Evolutionary conservation across 2,113 vertebrate species (phyloP).

Genomic region (Dasyurus viverrinus): DNA sequence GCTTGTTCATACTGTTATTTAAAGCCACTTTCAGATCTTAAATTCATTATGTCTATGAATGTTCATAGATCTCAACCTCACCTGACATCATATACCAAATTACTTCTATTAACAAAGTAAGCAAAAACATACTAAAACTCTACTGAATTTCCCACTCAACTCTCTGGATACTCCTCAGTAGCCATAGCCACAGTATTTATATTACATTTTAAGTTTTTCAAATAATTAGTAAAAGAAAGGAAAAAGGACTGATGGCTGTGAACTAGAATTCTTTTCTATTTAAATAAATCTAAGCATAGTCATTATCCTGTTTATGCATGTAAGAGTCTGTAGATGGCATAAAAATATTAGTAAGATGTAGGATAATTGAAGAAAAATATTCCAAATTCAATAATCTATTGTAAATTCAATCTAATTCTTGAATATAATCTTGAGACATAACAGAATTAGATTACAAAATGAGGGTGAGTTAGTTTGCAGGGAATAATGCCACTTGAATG

Average conservation of each 20-base stretch:
- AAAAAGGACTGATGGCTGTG: not conserved
- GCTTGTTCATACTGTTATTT: not conserved
- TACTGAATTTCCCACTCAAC: too few species aligned
- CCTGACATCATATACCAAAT: too few species aligned
- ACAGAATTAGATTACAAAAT: constrained; percentile 59
- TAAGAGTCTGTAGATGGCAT: constrained; percentile 22
- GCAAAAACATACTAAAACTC: too few species aligned
- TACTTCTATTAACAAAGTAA: too few species aligned
- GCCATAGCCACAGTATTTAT: not conserved
- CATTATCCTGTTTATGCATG: constrained; percentile 2
- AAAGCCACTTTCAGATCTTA: not conserved
- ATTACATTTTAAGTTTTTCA: not conserved
- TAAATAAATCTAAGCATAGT: constrained; percentile 10
- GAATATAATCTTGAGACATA: constrained; percentile 56
- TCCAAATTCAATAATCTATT: constrained; percentile 60
- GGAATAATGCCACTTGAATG: constrained; percentile 33
- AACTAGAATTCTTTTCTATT: not conserved
- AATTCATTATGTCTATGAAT: not conserved
- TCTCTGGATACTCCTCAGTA: too few species aligned
- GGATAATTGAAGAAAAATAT: constrained; percentile 44
- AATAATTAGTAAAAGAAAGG: not conserved
- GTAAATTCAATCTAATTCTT: constrained; percentile 59
- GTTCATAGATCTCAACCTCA: not conserved
- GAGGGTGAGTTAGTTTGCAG: constrained; percentile 24
- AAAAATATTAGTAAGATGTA: constrained; percentile 52